Base-by-base conservation (phyloP, 2,888 invertebrate genomes). In the Blastobasis adustella region DNA sequence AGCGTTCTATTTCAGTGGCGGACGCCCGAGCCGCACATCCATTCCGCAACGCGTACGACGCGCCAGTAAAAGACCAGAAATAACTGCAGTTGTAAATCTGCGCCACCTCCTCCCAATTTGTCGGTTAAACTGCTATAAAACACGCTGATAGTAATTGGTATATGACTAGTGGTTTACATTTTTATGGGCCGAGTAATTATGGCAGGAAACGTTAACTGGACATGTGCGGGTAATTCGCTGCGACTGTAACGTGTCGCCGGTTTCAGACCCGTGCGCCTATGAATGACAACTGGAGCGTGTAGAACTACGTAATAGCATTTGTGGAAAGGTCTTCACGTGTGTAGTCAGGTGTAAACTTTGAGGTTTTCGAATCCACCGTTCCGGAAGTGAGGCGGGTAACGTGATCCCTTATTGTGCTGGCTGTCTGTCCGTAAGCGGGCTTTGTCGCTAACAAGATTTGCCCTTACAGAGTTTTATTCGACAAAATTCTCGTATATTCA, bases 381-480 rank as follows among this genome's bases (percentile, higher is more conserved):
- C 76, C 79, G 83, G 84, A 82, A 82, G 70, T 62, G 67, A 67
- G 63, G 62, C 62, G 69, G 68, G 80, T 79, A 83, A 83, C 73
- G 66, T 64, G 79, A 85, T 79, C 73, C 68, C 63, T 63, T 64
- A 71, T 74, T 72, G 47, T 74, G 77, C 66, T 67, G 70, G 62
- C 66, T 63, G 71, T 68, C 69, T 64, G 68, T 62, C 67, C 60
- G 61, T 58, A 54, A 53, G 54, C 47, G 45, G 54, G 67, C 65
- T 76, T 79, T 79, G 74, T 78, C 67, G 73, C 59, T 82, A 84
- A 83, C 81, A 74, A 84, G 85, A 84, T 84, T 79, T 71, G 67
- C 69, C 63, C 66, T 67, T 63, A 67, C 63, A 47, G 58, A 60
- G 23, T 23, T 23, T 23, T 23, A 60, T 70, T 23, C 23, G 23